phyloP scores from a whole-genome alignment of 2,888 invertebrate genomes.

The Amphipoea lucens region DNA sequence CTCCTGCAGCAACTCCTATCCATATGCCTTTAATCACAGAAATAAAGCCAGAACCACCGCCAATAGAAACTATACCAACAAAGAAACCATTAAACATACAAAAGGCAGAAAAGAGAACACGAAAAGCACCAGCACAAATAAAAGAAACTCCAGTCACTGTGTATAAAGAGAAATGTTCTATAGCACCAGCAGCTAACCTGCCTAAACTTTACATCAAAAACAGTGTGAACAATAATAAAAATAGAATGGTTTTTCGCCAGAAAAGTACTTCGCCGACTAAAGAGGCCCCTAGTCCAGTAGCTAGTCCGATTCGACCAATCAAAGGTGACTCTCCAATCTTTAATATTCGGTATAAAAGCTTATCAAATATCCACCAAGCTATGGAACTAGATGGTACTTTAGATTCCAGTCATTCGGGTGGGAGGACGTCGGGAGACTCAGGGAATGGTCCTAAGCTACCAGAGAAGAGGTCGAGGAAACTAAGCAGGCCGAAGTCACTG shows the following conservation, averaged over 20 bases:
- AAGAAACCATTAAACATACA: constrained; percentile 91
- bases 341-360: constrained; percentile 93
- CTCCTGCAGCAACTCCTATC: constrained; percentile 89
- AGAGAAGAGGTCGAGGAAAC: constrained; percentile 94
- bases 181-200: constrained; percentile 89
- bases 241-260: constrained; percentile 92
- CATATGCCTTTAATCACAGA: constrained; percentile 89
- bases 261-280: constrained; percentile 94
- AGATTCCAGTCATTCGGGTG: constrained; percentile 97
- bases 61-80: constrained; percentile 97
- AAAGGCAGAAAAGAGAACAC: constrained; percentile 94
- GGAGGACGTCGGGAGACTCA: constrained; percentile 96
- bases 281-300: constrained; percentile 92
- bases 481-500: constrained; percentile 95
- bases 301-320: constrained; percentile 88
- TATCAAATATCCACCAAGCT: constrained; percentile 93
- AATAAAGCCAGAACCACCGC: constrained; percentile 96
- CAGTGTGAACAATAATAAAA: constrained; percentile 91
- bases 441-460: constrained; percentile 94
- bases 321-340: constrained; percentile 94
- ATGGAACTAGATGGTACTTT: constrained; percentile 95
- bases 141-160: constrained; percentile 90
- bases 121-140: constrained; percentile 91
- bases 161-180: constrained; percentile 90
- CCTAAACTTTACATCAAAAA: constrained; percentile 96